Evolutionary conservation across 2,113 vertebrate genomes (phyloP).

Genomic region (Pogonocichla stellata): DNA sequence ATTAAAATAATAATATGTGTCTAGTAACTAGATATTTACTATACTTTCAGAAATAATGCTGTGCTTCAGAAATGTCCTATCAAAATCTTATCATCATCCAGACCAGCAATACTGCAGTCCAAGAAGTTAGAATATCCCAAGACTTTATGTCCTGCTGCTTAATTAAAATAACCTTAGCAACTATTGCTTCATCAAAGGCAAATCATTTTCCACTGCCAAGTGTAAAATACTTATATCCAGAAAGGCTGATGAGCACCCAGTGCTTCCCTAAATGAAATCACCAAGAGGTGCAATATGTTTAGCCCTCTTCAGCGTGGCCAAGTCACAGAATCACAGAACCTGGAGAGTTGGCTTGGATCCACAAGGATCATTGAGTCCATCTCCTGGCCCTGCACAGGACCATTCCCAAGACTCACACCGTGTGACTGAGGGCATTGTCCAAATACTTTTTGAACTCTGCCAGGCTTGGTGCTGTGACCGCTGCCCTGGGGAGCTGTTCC

Average conservation of each 20-base stretch:
- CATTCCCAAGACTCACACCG: background rate
- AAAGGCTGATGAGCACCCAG: background rate
- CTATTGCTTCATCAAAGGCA: background rate
- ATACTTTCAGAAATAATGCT: background rate
- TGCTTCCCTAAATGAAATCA: background rate
- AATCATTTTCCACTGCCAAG: background rate
- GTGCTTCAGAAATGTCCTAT: background rate
- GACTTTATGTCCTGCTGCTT: background rate
- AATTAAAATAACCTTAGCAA: background rate
- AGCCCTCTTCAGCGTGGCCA: background rate
- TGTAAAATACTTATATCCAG: background rate
- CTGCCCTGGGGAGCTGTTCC: background rate
- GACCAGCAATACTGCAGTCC: background rate
- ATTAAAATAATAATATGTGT: background rate
- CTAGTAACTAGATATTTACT: background rate
- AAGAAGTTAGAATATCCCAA: background rate
- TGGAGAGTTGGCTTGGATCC: background rate
- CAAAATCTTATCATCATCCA: background rate
- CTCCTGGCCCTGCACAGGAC: background rate
- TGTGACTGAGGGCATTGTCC: background rate
- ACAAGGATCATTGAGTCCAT: background rate
- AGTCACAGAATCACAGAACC: background rate
- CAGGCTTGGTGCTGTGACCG: background rate
- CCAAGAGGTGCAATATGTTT: rapidly evolving
- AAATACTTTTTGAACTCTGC: background rate